Evolutionary conservation across 1,140 invertebrate genomes (phyloP), one percentile per base, ranked within the genome.

Genomic region (Macrobrachium rosenbergii): DNA sequence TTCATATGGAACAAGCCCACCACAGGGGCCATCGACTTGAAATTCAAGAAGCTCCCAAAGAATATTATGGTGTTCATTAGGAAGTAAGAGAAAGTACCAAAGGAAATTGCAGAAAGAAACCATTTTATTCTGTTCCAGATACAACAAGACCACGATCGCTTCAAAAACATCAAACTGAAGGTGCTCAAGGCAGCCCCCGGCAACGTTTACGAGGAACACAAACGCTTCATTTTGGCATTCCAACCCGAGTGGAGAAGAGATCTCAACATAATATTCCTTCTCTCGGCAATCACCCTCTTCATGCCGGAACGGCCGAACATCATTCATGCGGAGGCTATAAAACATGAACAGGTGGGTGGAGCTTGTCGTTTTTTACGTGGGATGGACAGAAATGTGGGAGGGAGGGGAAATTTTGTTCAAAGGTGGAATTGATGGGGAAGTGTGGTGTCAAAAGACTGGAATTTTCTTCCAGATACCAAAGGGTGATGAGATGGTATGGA

Each of bases 201-300:
- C 17, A 96, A 97, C 92, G 93, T 97, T 17, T 98, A 97, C 92
- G 94, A 96, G 75, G 95, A 96, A 90, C 96, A 97, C 92, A 94
- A 96, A 87, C 93, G 94, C 67, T 98, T 97, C 92, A 94, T 97
- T 8, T 93, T 94, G 67, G 95, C 95, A 2, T 98, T 98, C 91
- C 95, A 96, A 91, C 93, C 95, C 10, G 93, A 94, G 67, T 97
- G 96, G 95, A 93, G 96, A 23, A 93, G 93, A 37, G 97, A 99
- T 92, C 96, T 97, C 91, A 95, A 96, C 91, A 95, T 98, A 43
- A 96, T 98, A 91, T 94, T 98, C 16, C 95, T 98, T 84, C 93
- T 99, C 90, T 96, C 96, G 91, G 96, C 97, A 80, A 98, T 99
- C 90, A 94, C 97, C 73, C 92, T 98, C 17, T 98, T 98, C 91